Evolutionary conservation across 2,113 vertebrate species (phyloP).

Genomic region (Hypomesus transpacificus): DNA sequence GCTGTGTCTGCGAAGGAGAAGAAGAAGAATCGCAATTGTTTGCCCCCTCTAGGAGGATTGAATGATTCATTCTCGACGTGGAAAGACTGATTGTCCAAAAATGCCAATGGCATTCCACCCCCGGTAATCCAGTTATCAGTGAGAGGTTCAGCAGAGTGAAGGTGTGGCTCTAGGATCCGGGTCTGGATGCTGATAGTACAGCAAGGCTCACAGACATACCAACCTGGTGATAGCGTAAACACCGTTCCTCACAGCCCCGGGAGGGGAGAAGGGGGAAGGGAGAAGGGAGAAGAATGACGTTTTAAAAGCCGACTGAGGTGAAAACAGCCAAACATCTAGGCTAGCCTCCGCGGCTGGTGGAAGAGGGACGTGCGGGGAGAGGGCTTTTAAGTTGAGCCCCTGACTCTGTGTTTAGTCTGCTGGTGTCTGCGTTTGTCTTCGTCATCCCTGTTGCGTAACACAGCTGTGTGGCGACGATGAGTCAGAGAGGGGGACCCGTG

Average conservation of each 20-base stretch:
- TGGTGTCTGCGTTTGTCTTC: background rate
- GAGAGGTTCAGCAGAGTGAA: background rate
- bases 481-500: conserved; percentile 53
- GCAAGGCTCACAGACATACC: conserved; percentile 8
- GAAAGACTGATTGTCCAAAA: conserved; percentile 11
- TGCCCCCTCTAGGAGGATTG: conserved; percentile 18
- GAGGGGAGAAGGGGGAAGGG: too few relatives aligned
- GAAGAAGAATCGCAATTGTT: conserved; percentile 27
- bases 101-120: conserved; percentile 25
- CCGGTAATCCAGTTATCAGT: conserved; percentile 17
- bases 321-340: too few relatives aligned
- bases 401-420: background rate
- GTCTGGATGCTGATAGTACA: too few relatives aligned
- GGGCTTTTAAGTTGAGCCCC: background rate
- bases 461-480: conserved; percentile 52
- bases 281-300: too few relatives aligned
- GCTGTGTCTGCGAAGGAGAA: conserved; percentile 22
- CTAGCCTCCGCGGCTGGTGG: too few relatives aligned
- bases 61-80: conserved; percentile 25
- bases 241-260: too few relatives aligned
- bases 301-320: too few relatives aligned
- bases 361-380: background rate
- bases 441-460: conserved; percentile 48
- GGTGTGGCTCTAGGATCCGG: background rate
- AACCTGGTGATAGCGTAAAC: conserved; percentile 8